Evolutionary conservation across 1,140 invertebrate species (phyloP).

Genomic region (Manduca sexta): DNA sequence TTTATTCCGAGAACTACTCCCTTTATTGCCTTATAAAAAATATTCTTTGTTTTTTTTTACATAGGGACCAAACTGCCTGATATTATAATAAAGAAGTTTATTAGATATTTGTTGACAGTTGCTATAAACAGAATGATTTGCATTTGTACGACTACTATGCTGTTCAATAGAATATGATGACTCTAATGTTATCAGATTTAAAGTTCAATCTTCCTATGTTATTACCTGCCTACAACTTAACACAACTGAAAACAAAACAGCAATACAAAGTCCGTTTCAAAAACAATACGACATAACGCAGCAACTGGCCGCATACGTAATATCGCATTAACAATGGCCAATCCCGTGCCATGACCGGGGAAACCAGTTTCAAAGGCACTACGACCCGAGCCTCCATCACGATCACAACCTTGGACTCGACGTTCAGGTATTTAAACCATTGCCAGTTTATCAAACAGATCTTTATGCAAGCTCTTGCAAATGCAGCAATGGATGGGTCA

Average conservation of each 20-base stretch:
- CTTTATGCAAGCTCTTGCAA: not conserved
- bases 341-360: slow-evolving; percentile 17
- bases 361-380: slow-evolving; percentile 24
- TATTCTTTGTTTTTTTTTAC: too few species aligned
- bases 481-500: slow-evolving; percentile 6
- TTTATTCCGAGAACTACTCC: too few species aligned
- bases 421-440: slow-evolving; percentile 1
- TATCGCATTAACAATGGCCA: slow-evolving; percentile 18
- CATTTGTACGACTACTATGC: too few species aligned
- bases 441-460: not conserved
- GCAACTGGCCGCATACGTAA: slow-evolving; percentile 12
- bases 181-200: too few species aligned
- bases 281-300: slow-evolving; percentile 15
- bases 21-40: too few species aligned
- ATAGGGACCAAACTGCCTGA: too few species aligned
- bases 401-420: slow-evolving; percentile 15
- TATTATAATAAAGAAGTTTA: too few species aligned
- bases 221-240: too few species aligned
- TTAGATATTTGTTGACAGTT: too few species aligned
- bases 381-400: slow-evolving; percentile 8
- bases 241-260: slow-evolving; percentile 6
- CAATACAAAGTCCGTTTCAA: slow-evolving; percentile 9
- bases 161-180: too few species aligned
- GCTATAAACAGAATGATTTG: too few species aligned
- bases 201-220: too few species aligned